Evolutionary conservation across 2,888 invertebrate genomes (phyloP), one percentile per base, ranked within the genome.

Genomic region (Erynnis tages): DNA sequence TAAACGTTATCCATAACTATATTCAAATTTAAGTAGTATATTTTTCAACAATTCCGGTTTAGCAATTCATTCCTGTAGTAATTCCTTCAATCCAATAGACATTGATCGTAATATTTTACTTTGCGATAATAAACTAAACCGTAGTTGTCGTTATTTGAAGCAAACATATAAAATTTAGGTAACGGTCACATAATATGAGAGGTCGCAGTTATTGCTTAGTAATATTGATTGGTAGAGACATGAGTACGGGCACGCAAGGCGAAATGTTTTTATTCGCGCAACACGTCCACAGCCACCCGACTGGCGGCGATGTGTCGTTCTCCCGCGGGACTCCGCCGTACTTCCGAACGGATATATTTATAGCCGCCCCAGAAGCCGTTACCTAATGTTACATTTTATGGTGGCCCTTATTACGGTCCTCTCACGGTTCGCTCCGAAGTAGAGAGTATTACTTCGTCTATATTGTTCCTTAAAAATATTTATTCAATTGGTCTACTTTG

Each of bases 321-420:
- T 87, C 88, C 88, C 88, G 77, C 81, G 88, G 87, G 87, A 87
- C 85, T 68, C 76, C 73, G 76, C 87, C 87, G 82, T 84, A 89
- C 87, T 87, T 87, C 78, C 87, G 78, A 87, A 86, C 82, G 80
- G 80, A 83, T 82, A 89, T 89, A 89, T 89, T 89, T 89, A 89
- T 88, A 82, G 87, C 85, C 80, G 83, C 78, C 83, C 84, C 84
- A 84, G 84, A 85, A 87, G 85, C 87, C 82, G 80, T 85, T 87
- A 87, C 87, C 87, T 88, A 87, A 88, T 87, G 87, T 86, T 79
- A 87, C 88, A 74, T 87, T 89, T 89, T 89, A 89, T 86, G 88
- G 84, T 84, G 67, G 79, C 82, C 85, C 88, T 88, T 88, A 88
- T 89, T 89, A 87, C 87, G 83, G 80, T 76, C 74, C 73, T 78